Conservation (phyloP, 2,797 vertebrate species). For the Mareca penelope region DNA sequence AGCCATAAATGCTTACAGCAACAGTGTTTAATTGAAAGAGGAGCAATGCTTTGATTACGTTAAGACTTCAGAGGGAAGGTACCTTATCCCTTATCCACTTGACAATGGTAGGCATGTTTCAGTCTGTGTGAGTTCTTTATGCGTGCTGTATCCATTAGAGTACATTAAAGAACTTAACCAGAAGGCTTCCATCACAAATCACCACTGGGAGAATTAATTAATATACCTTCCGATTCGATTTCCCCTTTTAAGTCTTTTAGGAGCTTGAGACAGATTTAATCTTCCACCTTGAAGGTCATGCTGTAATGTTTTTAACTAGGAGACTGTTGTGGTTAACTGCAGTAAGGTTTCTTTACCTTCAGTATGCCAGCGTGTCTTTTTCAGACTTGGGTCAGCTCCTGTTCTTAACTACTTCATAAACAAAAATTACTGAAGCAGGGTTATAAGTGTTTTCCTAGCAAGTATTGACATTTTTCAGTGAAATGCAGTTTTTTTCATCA, state of each 20-base stretch:
- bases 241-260: not conserved
- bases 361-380: not conserved
- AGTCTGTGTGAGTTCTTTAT: not conserved
- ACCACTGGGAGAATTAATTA: not conserved
- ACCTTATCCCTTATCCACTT: not conserved
- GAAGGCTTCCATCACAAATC: not conserved
- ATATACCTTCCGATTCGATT: not conserved
- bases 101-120: not conserved
- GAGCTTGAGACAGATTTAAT: not conserved
- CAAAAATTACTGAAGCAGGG: not conserved
- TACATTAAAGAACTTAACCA: not conserved
- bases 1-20: not conserved
- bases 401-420: not conserved
- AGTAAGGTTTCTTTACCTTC: not conserved
- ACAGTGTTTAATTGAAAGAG: not conserved
- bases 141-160: not conserved
- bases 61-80: not conserved
- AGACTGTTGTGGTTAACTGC: not conserved
- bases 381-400: not conserved
- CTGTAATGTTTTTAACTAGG: not conserved
- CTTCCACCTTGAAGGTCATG: not conserved
- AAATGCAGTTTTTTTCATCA: not conserved
- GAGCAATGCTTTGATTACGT: not conserved
- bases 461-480: not conserved
- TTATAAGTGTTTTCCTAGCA: not conserved